Base-by-base conservation (phyloP, 2,888 invertebrate species). In the Polymixis lichenea region DNA sequence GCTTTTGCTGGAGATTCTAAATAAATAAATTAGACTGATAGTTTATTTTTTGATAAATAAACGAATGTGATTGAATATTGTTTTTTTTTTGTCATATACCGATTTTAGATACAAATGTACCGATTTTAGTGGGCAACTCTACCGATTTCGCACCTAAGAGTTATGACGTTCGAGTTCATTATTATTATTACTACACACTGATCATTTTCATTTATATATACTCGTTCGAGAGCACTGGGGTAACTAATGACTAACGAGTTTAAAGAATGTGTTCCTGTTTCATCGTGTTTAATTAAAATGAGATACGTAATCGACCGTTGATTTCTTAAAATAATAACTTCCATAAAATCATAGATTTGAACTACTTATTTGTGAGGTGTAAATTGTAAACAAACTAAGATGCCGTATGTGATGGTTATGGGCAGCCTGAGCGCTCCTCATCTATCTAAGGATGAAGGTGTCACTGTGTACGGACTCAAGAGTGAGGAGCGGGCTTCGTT, bases 391-490 rank as follows among this genome's bases (percentile, higher is more conserved):
- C 71, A 75, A 82, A 67, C 28, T 82, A 94, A 86, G 67, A 96
- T 97, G 96, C 96, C 96, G 83, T 97, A 97, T 88, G 94, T 97
- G 72, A 96, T 96, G 95, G 95, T 96, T 78, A 96, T 96, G 94
- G 96, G 96, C 66, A 95, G 94, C 89, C 92, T 97, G 38, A 95
- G 94, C 82, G 94, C 95, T 76, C 93, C 92, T 76, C 95, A 96
- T 88, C 92, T 96, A 7, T 95, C 95, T 9, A 96, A 95, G 87
- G 96, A 95, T 86, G 96, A 96, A 83, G 95, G 96, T 66, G 95
- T 95, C 28, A 95, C 96, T 49, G 96, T 96, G 66, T 96, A 95
- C 84, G 96, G 96, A 78, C 92, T 96, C 71, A 96, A 96, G 86
- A 95, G 95, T 80, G 96, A 96, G 62, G 96, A 97, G 91, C 92